Conservation (phyloP, 2,797 vertebrate genomes). For the Craterocephalus amniculus region DNA sequence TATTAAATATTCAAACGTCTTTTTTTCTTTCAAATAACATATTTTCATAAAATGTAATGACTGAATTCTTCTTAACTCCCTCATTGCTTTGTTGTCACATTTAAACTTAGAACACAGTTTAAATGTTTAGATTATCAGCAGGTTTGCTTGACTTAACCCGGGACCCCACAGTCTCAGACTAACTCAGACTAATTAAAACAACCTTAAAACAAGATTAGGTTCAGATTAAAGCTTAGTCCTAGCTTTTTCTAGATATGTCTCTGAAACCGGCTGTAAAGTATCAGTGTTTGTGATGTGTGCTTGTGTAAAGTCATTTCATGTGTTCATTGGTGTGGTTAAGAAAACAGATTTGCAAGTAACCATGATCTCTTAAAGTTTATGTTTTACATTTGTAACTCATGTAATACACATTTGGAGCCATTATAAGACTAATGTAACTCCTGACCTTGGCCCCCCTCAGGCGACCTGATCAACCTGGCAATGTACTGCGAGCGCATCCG, state of each 20-base stretch:
- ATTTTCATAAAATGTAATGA: too few relatives aligned
- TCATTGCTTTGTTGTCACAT: too few relatives aligned
- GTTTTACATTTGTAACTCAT: neutral
- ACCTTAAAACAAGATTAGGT: too few relatives aligned
- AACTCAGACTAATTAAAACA: too few relatives aligned
- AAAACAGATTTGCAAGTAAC: neutral
- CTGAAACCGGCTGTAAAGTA: neutral
- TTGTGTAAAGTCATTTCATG: neutral
- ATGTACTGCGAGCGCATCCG: conserved; percentile 99
- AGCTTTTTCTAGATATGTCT: neutral
- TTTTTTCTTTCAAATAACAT: too few relatives aligned
- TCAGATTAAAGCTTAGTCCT: neutral
- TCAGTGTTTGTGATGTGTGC: neutral
- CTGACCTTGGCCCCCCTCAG: conserved; percentile 71
- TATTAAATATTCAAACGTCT: too few relatives aligned
- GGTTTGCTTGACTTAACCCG: too few relatives aligned
- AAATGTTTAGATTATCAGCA: too few relatives aligned
- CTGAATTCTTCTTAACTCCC: too few relatives aligned
- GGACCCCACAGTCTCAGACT: too few relatives aligned
- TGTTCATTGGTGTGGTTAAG: neutral
- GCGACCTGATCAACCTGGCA: conserved; percentile 97
- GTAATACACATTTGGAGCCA: neutral
- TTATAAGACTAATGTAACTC: neutral
- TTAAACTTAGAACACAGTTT: too few relatives aligned
- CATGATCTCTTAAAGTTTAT: too few relatives aligned